Percentiles rank a stretch among this genome's conserved stretches.
Evolutionary conservation across 2,888 invertebrate species (phyloP).

Genomic region (Campoletis raptor): DNA sequence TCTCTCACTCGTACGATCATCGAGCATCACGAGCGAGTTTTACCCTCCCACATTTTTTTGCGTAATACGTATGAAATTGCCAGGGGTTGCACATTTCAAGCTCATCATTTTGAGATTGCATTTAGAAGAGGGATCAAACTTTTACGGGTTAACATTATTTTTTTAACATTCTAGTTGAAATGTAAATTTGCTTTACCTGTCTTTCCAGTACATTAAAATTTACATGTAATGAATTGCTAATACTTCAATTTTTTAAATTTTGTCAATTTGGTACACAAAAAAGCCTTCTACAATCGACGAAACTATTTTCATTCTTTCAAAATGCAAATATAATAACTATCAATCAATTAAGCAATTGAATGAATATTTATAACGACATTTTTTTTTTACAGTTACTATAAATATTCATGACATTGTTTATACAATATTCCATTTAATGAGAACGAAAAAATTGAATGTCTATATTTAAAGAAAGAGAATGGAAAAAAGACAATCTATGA

Average conservation of each 20-base stretch:
- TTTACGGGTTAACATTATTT: slow-evolving; percentile 30
- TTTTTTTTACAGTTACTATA: neutral
- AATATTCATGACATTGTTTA: neutral
- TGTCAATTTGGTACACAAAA: neutral
- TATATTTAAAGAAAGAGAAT: neutral
- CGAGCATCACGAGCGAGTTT: slow-evolving; percentile 41
- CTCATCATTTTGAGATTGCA: slow-evolving; percentile 78
- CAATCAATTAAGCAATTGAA: neutral
- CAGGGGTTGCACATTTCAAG: slow-evolving; percentile 77
- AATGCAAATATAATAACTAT: neutral
- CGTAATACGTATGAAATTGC: slow-evolving; percentile 80
- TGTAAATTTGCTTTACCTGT: slow-evolving; percentile 5
- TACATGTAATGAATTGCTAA: neutral
- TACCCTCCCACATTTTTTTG: slow-evolving; percentile 74
- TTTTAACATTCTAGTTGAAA: slow-evolving; percentile 2
- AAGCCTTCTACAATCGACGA: neutral
- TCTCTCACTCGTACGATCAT: slow-evolving; percentile 15
- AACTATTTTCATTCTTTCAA: neutral
- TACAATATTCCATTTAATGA: neutral
- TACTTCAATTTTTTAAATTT: neutral
- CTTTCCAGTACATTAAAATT: neutral
- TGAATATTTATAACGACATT: neutral
- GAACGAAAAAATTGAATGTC: neutral
- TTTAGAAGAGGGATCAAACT: slow-evolving; percentile 66
- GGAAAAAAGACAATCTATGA: neutral